Base-by-base conservation (phyloP, 2,113 vertebrate species). In the Caloenas nicobarica region DNA sequence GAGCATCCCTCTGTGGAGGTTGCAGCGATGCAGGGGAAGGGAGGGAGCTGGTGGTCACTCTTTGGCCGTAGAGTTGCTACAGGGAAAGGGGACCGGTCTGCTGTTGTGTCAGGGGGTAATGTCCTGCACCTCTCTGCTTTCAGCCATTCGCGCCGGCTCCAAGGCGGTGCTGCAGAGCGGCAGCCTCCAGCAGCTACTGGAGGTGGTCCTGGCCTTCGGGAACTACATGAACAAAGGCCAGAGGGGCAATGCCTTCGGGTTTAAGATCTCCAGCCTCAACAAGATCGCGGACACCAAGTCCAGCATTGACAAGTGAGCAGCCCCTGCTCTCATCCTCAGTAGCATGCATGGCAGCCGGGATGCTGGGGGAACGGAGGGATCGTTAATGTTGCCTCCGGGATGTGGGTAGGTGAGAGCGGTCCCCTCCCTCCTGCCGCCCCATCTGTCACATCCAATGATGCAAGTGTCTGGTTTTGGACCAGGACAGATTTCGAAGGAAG, bases 181-280 rank as follows among this genome's bases (percentile, higher is more conserved):
- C 58, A 99, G 98, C 96, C 98, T 99, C 85, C 99, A 98, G 98
- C 99, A 99, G 98, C 98, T 99, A 86, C 78, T 99, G 91, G 99
- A 99, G 96, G 99, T 99, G 96, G 99, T 99, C 88, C 98, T 99
- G 96, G 99, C 99, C 21, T 99, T 99, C 36, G 99, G 99, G 58
- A 99, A 99, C 98, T 99, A 99, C 97, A 99, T 99, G 99, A 99
- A 99, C 97, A 99, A 99, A 96, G 99, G 99, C 84, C 99, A 99
- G 97, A 98, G 99, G 96, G 99, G 99, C 44, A 99, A 99, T 2
- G 99, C 99, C 4, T 99, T 98, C 4, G 99, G 99, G 85, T 99
- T 99, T 97, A 99, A 99, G 97, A 98, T 99, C 96, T 99, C 99
- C 80, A 99, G 99, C 66, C 99, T 99, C 88, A 99, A 99, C 98